Evolutionary conservation across 1,140 invertebrate genomes (phyloP).

Genomic region (Drosophila mayri): DNA sequence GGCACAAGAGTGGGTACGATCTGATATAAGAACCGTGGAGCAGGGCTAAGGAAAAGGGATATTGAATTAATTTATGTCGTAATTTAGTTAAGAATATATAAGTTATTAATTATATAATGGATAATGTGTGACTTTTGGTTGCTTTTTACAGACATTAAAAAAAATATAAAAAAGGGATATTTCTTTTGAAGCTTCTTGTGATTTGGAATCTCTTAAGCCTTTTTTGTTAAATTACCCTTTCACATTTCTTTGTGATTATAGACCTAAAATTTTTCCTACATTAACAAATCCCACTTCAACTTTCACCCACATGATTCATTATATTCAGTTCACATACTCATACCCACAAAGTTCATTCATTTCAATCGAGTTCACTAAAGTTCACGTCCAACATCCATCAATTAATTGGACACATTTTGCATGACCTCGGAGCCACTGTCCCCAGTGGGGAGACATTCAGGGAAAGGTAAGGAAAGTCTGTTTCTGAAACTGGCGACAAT

Average conservation of each 20-base stretch:
- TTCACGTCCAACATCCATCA: slow-evolving; percentile 25
- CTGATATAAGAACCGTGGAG: slow-evolving; percentile 26
- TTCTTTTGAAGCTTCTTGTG: too few species aligned
- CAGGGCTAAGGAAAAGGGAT: too few species aligned
- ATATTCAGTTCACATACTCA: slow-evolving; percentile 1
- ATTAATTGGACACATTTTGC: slow-evolving; percentile 34
- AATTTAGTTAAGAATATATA: too few species aligned
- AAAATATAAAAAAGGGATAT: too few species aligned
- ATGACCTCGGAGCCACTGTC: slow-evolving; percentile 40
- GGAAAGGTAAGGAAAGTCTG: slow-evolving; percentile 24
- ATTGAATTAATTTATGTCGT: neutral
- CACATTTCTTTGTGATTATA: too few species aligned
- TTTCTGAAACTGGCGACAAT: slow-evolving; percentile 62
- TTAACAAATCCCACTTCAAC: neutral
- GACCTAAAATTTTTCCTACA: too few species aligned
- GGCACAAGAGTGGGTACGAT: neutral
- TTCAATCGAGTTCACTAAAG: slow-evolving; percentile 12
- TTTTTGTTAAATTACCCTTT: too few species aligned
- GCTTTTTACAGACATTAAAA: too few species aligned
- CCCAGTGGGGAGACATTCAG: neutral
- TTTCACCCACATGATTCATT: neutral
- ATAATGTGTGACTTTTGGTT: too few species aligned
- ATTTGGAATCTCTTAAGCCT: too few species aligned
- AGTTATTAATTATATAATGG: too few species aligned
- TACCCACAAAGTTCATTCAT: slow-evolving; percentile 17